These are phyloP conservation scores for Paedocypris sp. DNA, from an alignment of 2,113 vertebrate species.

Conservation along the genomic window DNA sequence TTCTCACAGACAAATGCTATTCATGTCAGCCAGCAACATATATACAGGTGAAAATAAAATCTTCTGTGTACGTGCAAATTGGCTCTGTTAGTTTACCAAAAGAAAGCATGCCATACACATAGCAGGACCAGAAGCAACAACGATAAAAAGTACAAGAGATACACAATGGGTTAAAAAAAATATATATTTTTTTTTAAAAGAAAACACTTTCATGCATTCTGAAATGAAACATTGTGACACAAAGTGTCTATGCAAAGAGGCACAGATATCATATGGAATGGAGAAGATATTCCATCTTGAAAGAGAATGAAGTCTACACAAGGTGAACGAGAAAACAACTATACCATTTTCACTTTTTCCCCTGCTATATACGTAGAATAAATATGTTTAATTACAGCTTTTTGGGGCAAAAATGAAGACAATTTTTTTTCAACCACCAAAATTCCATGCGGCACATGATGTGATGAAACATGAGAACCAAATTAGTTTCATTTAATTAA, in stretches of 20 bases:
- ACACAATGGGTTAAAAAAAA: constrained; percentile 92
- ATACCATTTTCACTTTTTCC: constrained; percentile 85
- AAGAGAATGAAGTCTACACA: constrained; percentile 61
- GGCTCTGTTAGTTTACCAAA: constrained; percentile 53
- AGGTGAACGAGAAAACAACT: constrained; percentile 47
- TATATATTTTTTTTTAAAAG: no score
- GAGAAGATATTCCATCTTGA: constrained; percentile 70
- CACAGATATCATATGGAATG: constrained; percentile 51
- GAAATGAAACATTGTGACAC: constrained; percentile 67
- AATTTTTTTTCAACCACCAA: constrained; percentile 80
- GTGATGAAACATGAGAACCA: constrained; percentile 78
- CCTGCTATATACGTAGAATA: constrained; percentile 66
- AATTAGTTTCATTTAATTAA: constrained; percentile 68
- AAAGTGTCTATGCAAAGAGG: constrained; percentile 66
- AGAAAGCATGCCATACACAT: constrained; percentile 80
- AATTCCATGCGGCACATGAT: constrained; percentile 98
- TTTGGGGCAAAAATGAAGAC: constrained; percentile 55
- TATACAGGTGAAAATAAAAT: no score
- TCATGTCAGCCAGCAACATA: constrained; percentile 50
- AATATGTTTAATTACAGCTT: constrained; percentile 50
- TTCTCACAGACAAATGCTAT: not conserved
- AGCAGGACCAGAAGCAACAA: constrained; percentile 66
- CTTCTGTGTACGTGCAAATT: no score
- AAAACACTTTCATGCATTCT: constrained; percentile 99
- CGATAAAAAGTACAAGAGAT: constrained; percentile 80